Evolutionary conservation across 2,113 vertebrate species (phyloP).

Genomic region (Sphyrna mokarran): DNA sequence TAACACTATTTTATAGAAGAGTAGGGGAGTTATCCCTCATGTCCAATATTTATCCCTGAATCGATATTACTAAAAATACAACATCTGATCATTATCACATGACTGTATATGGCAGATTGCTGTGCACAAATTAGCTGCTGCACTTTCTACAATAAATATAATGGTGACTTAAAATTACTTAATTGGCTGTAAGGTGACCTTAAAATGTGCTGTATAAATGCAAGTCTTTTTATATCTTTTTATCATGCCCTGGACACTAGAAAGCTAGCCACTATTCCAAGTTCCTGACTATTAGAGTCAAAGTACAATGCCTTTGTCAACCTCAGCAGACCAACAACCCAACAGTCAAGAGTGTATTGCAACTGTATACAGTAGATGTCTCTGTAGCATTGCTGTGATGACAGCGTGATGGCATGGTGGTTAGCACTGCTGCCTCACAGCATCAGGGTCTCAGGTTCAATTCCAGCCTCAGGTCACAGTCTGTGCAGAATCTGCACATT

Average conservation of each 20-base stretch:
- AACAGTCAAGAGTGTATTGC: not conserved
- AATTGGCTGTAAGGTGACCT: not conserved
- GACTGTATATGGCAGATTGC: not conserved
- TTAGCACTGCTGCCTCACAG: no score
- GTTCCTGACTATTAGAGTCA: not conserved
- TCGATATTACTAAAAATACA: no score
- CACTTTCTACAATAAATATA: not conserved
- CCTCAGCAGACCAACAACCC: not conserved
- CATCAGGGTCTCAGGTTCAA: no score
- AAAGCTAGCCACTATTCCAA: not conserved
- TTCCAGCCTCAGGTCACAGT: no score
- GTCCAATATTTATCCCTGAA: no score
- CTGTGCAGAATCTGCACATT: no score
- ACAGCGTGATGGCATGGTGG: no score
- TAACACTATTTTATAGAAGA: not conserved
- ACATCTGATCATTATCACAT: not conserved
- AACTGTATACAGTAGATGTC: no score
- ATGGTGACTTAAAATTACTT: not conserved
- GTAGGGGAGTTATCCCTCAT: no score
- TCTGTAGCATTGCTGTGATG: no score
- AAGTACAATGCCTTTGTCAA: not conserved
- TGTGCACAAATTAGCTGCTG: not conserved
- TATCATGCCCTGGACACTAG: not conserved
- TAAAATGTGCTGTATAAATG: not conserved
- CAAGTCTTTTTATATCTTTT: not conserved